Conservation (phyloP, 1,140 invertebrate genomes). For the Argopecten irradians region DNA sequence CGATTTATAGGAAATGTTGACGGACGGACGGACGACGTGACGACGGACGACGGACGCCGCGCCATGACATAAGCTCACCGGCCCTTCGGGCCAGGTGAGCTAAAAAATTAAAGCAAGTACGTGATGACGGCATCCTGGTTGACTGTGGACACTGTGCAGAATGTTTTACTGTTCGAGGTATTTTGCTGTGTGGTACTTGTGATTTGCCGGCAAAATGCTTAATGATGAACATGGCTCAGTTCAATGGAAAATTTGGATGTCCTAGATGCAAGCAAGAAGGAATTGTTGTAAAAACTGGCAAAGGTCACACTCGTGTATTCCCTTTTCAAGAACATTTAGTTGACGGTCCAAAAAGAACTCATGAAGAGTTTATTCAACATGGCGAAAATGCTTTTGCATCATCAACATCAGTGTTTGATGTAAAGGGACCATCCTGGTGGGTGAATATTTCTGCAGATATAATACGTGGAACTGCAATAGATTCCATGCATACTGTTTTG, state of each 20-base stretch:
- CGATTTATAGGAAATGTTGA: too few relatives aligned
- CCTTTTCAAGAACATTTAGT: neutral
- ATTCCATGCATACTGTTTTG: slow-evolving; percentile 42
- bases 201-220: slow-evolving; percentile 40
- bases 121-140: slow-evolving; percentile 14
- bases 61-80: too few relatives aligned
- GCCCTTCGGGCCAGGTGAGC: too few relatives aligned
- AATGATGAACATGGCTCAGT: slow-evolving; percentile 30
- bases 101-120: slow-evolving; percentile 20
- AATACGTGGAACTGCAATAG: slow-evolving; percentile 23
- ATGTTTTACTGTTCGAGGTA: neutral
- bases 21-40: too few relatives aligned
- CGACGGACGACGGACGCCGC: too few relatives aligned
- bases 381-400: neutral
- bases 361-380: neutral
- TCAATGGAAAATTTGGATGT: slow-evolving; percentile 38
- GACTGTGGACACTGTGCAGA: too few relatives aligned
- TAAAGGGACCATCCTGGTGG: slow-evolving; percentile 42
- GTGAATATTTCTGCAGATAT: neutral
- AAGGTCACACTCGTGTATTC: slow-evolving; percentile 31
- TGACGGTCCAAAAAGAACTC: neutral
- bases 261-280: slow-evolving; percentile 34
- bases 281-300: neutral
- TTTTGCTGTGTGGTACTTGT: slow-evolving; percentile 37
- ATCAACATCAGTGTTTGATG: neutral